phyloP scores from a whole-genome alignment of 2,888 invertebrate species.

The Pseudoips prasinana region DNA sequence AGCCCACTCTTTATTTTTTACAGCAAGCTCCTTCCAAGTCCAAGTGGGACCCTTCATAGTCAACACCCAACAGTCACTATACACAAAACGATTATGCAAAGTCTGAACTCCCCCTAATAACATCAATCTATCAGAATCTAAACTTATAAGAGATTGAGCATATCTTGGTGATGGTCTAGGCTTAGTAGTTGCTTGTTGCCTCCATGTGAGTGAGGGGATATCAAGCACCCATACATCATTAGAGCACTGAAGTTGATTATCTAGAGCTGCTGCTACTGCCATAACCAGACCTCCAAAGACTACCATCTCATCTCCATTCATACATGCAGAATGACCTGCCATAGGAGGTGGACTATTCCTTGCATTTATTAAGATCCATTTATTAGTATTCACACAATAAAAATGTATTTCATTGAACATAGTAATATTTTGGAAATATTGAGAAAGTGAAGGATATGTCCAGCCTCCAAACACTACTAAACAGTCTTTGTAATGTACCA shows the following conservation, averaged over 20 bases:
- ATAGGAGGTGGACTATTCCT: conserved; percentile 89
- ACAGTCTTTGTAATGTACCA: conserved; percentile 92
- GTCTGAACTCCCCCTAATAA: conserved; percentile 94
- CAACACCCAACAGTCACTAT: conserved; percentile 95
- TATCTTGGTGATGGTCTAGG: conserved; percentile 91
- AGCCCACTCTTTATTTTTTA: conserved; percentile 89
- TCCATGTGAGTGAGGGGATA: conserved; percentile 89
- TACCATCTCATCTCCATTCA: conserved; percentile 91
- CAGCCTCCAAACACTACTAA: conserved; percentile 97
- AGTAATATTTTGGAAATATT: conserved; percentile 91
- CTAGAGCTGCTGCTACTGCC: conserved; percentile 69
- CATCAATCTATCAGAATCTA: conserved; percentile 90
- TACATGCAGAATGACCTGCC: conserved; percentile 96
- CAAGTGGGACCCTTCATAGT: conserved; percentile 87
- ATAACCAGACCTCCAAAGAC: conserved; percentile 89
- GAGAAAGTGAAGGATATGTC: conserved; percentile 94
- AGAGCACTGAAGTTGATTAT: conserved; percentile 78
- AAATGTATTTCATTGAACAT: conserved; percentile 96
- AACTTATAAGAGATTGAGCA: conserved; percentile 94
- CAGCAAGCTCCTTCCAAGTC: conserved; percentile 88
- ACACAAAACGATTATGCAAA: conserved; percentile 87
- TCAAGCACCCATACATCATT: conserved; percentile 96
- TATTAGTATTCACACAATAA: conserved; percentile 90
- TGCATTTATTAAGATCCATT: conserved; percentile 87
- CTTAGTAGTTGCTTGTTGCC: conserved; percentile 86